phyloP scores from a whole-genome alignment of 2,888 invertebrate genomes.

The Drosophila lacicola region DNA sequence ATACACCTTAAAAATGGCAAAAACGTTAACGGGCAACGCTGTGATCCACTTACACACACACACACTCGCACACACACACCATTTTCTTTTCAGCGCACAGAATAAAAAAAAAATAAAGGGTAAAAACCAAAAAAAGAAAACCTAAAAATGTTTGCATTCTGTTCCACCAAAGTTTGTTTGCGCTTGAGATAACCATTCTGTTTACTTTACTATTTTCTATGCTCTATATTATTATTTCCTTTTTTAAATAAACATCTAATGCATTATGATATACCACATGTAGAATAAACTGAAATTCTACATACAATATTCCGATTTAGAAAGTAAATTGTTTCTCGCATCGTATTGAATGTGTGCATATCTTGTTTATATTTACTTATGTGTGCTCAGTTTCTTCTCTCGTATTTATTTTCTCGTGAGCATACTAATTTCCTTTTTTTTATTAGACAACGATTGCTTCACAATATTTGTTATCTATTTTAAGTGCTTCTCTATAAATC shows the following conservation, averaged over 20 bases:
- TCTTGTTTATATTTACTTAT: too few relatives aligned
- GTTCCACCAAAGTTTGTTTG: slow-evolving; percentile 56
- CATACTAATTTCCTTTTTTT: too few relatives aligned
- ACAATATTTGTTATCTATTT: too few relatives aligned
- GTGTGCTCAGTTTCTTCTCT: too few relatives aligned
- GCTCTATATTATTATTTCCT: slow-evolving; percentile 23
- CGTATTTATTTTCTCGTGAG: too few relatives aligned
- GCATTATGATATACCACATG: background rate
- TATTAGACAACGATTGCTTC: too few relatives aligned
- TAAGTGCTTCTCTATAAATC: too few relatives aligned
- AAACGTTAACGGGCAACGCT: slow-evolving; percentile 34
- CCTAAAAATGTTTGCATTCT: slow-evolving; percentile 51
- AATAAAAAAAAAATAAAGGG: slow-evolving; percentile 13
- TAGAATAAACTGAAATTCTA: too few relatives aligned
- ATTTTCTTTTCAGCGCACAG: slow-evolving; percentile 52
- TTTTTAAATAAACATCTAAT: background rate
- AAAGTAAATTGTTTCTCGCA: too few relatives aligned
- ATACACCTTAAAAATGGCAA: slow-evolving; percentile 37
- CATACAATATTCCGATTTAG: too few relatives aligned
- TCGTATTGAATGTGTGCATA: too few relatives aligned
- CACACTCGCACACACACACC: slow-evolving; percentile 10
- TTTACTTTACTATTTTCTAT: slow-evolving; percentile 29
- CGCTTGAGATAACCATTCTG: slow-evolving; percentile 48
- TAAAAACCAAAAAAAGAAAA: slow-evolving; percentile 3
- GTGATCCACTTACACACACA: slow-evolving; percentile 34